A percentile compares a stretch with the other conserved stretches of the same genome.
phyloP scores from a whole-genome alignment of 2,888 invertebrate genomes.

The Creontiades dilutus region DNA sequence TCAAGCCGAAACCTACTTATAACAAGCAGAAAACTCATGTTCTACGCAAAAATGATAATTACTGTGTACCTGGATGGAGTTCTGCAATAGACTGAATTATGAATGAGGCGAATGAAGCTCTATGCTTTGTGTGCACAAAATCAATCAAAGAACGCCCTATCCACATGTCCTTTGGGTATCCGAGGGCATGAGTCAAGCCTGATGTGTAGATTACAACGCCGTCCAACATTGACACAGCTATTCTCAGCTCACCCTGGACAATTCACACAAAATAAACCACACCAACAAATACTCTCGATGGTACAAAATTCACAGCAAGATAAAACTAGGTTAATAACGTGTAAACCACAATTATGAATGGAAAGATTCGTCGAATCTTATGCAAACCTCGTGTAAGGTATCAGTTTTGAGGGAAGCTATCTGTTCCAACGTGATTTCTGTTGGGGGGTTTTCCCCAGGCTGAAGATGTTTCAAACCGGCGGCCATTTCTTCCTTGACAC shows the following conservation, averaged over 20 bases:
- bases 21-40: too few species aligned
- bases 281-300: not conserved
- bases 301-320: not conserved
- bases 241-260: conserved; percentile 86
- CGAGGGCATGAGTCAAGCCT: conserved; percentile 84
- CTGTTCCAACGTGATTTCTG: conserved; percentile 49
- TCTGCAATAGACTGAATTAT: conserved; percentile 84
- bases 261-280: conserved; percentile 18
- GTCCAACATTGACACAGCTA: conserved; percentile 90
- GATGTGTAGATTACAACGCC: conserved; percentile 90
- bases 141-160: conserved; percentile 91
- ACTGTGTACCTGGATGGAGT: conserved; percentile 53
- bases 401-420: conserved; percentile 64
- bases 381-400: conserved; percentile 62
- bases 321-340: not conserved
- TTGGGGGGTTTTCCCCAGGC: conserved; percentile 3
- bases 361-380: not conserved
- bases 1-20: too few species aligned
- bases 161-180: conserved; percentile 92
- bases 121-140: conserved; percentile 89
- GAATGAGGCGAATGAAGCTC: conserved; percentile 87
- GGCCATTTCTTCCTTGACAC: not conserved
- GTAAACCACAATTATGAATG: not conserved
- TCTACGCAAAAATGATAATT: too few species aligned
- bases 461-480: conserved; percentile 15